Evolutionary conservation across 1,140 invertebrate species (phyloP).

Genomic region (Drosophila sechellia): DNA sequence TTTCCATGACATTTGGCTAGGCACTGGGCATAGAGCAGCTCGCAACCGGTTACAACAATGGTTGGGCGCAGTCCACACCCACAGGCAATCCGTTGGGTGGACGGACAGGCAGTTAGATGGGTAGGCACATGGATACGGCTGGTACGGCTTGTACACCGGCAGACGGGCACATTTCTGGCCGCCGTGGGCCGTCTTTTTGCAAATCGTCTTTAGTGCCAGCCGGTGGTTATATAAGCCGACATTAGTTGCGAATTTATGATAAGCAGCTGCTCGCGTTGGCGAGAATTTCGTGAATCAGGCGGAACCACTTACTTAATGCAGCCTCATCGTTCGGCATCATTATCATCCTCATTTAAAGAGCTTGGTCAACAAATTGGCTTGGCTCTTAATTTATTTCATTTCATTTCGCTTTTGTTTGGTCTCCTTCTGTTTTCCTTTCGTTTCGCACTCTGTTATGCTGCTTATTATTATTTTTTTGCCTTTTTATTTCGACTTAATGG

Average conservation of each 20-base stretch:
- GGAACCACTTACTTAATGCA: constrained; percentile 54
- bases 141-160: not conserved
- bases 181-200: constrained; percentile 6
- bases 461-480: not conserved
- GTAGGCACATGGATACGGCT: not conserved
- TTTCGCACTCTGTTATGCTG: constrained; percentile 1
- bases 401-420: constrained; percentile 31
- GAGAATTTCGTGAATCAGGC: constrained; percentile 48
- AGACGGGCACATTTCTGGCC: constrained; percentile 18
- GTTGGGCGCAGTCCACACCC: constrained; percentile 16
- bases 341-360: constrained; percentile 19
- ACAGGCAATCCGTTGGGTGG: not conserved
- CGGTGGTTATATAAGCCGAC: constrained; percentile 57
- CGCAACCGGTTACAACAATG: constrained; percentile 20
- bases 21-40: constrained; percentile 15
- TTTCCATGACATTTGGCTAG: constrained; percentile 21
- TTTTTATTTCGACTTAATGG: not conserved
- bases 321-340: constrained; percentile 29
- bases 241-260: constrained; percentile 70
- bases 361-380: constrained; percentile 40
- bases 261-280: constrained; percentile 30
- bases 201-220: constrained; percentile 17
- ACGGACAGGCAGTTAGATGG: constrained; percentile 3
- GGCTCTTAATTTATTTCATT: constrained; percentile 41
- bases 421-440: not conserved